Conservation (phyloP, 1,140 invertebrate species). For the Drosophila neocordata region DNA sequence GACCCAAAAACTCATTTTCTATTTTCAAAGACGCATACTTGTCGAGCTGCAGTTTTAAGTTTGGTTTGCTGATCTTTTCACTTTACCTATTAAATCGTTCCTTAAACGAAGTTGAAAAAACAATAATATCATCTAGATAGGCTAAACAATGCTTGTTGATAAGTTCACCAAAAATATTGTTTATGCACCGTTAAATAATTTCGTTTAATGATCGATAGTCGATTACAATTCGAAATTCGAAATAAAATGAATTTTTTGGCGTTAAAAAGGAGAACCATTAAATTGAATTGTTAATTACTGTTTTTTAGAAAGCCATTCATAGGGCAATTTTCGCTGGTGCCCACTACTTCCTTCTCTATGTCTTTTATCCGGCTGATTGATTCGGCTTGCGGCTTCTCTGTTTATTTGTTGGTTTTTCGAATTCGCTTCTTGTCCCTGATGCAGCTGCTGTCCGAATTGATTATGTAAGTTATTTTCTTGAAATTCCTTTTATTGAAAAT, state of each 20-base stretch:
- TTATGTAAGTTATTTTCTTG: no score
- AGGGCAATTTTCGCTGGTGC: background rate
- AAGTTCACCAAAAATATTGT: background rate
- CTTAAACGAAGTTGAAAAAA: background rate
- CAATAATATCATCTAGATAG: background rate
- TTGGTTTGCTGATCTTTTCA: background rate
- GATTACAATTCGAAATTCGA: no score
- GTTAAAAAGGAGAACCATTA: background rate
- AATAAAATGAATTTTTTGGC: background rate
- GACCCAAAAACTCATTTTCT: background rate
- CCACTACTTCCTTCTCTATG: background rate
- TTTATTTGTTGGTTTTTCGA: no score
- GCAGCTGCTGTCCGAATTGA: no score
- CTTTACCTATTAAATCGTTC: background rate
- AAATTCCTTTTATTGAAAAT: no score
- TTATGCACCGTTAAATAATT: background rate
- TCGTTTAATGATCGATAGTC: no score
- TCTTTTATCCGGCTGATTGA: background rate
- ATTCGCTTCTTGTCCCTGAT: no score
- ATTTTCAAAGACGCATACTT: background rate
- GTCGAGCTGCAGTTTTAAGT: conserved; percentile 1
- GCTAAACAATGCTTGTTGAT: background rate
- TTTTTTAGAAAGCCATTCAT: background rate
- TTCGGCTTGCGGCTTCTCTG: no score
- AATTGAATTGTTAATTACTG: background rate